Base-by-base conservation (phyloP, 1,140 invertebrate genomes). In the Drosophila yakuba region DNA sequence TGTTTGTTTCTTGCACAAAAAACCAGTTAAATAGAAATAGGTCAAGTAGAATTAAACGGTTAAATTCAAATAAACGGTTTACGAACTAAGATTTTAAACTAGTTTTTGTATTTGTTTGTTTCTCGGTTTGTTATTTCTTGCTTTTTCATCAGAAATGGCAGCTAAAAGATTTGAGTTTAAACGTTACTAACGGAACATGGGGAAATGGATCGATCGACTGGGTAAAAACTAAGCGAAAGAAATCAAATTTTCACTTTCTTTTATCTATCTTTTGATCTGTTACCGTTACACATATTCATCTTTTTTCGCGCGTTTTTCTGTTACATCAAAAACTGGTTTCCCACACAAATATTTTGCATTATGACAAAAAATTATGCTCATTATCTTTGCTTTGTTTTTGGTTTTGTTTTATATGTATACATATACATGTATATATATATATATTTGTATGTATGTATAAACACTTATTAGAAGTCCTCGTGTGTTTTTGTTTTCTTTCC, bases 261-360 rank as follows among this genome's bases (percentile, higher is more conserved):
- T 67, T 60, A 43, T 48, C 56, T 57, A 25, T 39, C 39, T 45
- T 50, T 79, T 52, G 39, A 50, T 56, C 61, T 41, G 28, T 12
- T 55, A 60, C 59, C 48, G 48, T 47, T 47, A 47, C 15, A 45
- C 43, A 12, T 23, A 45, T 28, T n/a, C 28, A 32, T 11, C 35
- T 51, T 17, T 56, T 17, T 56, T 39, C 25, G 23, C 25, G 23
- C 23, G 20, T 59, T 43, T 59, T 77, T 73, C 52, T 80, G 55
- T 86, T 76, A 86, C 82, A 86, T 88, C 83, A 86, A 88, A 85
- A 86, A 86, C 74, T 85, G 77, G 59, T 85, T 69, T 85, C 56
- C 60, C 74, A 73, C 66, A 78, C 75, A 81, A 82, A 81, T 78
- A 74, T 72, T 80, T 78, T 79, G 64, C 78, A 64, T 86, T 83